Evolutionary conservation across 2,797 vertebrate genomes (phyloP).

Genomic region (Sylvilagus floridanus): DNA sequence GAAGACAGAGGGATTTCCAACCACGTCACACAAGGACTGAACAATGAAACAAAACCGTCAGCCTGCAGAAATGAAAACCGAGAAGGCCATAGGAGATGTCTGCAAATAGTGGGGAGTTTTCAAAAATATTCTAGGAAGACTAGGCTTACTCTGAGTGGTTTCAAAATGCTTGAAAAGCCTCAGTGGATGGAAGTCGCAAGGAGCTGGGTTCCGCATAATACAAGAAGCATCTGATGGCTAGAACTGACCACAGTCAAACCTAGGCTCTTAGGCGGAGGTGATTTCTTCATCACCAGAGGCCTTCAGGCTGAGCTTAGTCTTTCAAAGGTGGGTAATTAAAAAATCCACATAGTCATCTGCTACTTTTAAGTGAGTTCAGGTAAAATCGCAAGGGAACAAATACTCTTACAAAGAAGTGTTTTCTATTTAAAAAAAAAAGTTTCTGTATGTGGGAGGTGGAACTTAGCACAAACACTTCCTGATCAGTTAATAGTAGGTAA

Average conservation of each 20-base stretch:
- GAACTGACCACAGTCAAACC: not conserved
- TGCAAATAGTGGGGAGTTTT: not conserved
- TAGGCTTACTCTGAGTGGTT: not conserved
- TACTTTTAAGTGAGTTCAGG: constrained; percentile 3
- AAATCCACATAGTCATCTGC: not conserved
- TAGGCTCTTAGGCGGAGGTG: not conserved
- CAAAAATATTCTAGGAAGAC: not conserved
- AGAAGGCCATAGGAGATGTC: not conserved
- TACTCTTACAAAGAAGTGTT: constrained; percentile 31
- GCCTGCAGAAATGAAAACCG: not conserved
- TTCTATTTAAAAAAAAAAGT: constrained; percentile 1
- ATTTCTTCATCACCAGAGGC: not conserved
- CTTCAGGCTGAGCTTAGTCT: not conserved
- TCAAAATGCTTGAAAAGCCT: not conserved
- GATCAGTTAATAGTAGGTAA: not conserved
- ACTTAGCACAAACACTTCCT: not conserved
- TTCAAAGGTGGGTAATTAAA: not conserved
- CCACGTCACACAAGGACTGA: not conserved
- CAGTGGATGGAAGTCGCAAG: not conserved
- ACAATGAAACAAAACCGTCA: not conserved
- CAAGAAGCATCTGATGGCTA: not conserved
- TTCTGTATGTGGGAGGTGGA: not conserved
- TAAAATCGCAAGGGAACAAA: constrained; percentile 31
- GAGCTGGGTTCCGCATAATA: not conserved
- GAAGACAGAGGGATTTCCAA: not conserved